A percentile compares a stretch with the other conserved stretches of the same genome.
phyloP scores from a whole-genome alignment of 64 coral and sea anemone genomes.

The Stylophora pistillata region DNA sequence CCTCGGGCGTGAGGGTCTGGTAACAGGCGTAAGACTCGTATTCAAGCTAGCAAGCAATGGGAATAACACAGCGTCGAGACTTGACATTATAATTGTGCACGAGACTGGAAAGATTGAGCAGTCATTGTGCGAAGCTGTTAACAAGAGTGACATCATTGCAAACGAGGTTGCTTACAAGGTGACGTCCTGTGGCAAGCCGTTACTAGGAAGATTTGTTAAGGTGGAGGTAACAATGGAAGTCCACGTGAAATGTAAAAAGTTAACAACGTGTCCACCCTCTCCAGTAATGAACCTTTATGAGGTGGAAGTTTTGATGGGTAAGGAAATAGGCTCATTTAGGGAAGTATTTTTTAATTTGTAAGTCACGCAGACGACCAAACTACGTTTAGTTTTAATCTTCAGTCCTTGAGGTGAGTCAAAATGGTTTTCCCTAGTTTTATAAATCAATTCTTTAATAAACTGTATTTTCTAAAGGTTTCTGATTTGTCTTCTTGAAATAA shows the following conservation, averaged over 20 bases:
- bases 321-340: neutral
- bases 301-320: constrained; percentile 12
- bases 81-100: neutral
- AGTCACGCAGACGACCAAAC: too few species aligned
- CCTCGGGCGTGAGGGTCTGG: constrained; percentile 23
- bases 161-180: neutral
- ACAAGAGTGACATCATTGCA: neutral
- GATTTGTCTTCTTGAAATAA: too few species aligned
- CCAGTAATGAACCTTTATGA: neutral
- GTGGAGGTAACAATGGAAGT: neutral
- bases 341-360: too few species aligned
- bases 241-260: neutral
- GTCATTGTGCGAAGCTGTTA: neutral
- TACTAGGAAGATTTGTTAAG: neutral
- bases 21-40: neutral
- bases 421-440: too few species aligned
- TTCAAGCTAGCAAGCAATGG: neutral
- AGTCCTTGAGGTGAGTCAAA: neutral
- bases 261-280: neutral
- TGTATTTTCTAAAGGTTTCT: too few species aligned
- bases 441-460: too few species aligned
- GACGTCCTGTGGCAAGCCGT: neutral
- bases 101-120: neutral
- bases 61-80: too few species aligned
- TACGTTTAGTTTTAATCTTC: neutral